A percentile compares a stretch with the other conserved stretches of the same genome.
Conservation (phyloP, 1,140 invertebrate genomes). For the Drosophila trapezifrons region DNA sequence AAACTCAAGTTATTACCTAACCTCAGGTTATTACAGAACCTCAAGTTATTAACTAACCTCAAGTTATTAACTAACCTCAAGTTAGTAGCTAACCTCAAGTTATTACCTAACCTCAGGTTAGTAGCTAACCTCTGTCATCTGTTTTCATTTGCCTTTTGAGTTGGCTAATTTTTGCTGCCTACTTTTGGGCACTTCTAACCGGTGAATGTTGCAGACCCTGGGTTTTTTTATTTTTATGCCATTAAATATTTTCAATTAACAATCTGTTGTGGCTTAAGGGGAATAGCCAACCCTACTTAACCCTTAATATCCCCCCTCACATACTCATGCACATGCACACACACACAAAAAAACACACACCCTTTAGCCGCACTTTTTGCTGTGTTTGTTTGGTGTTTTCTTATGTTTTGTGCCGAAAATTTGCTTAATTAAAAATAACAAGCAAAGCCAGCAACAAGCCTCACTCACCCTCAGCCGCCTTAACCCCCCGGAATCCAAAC, state of each 20-base stretch:
- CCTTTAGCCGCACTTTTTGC: constrained; percentile 39
- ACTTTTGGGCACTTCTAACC: background rate
- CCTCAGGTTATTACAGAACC: no score
- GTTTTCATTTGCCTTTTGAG: background rate
- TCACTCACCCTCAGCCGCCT: no score
- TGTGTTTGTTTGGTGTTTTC: constrained; percentile 55
- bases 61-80: no score
- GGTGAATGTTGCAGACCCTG: background rate
- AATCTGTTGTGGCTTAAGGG: constrained; percentile 52
- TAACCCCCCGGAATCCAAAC: background rate
- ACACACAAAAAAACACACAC: constrained; percentile 19
- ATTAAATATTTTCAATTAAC: constrained; percentile 77
- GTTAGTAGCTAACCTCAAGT: no score
- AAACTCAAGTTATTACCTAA: no score
- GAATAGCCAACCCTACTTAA: constrained; percentile 49
- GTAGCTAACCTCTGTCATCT: background rate
- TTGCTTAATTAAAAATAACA: constrained; percentile 82
- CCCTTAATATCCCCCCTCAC: constrained; percentile 11
- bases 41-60: no score
- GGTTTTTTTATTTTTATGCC: no score
- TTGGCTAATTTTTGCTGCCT: constrained; percentile 23
- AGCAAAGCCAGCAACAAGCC: constrained; percentile 48
- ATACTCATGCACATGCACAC: background rate
- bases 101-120: background rate
- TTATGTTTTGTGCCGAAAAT: constrained; percentile 74